These are phyloP conservation scores for Volucella inflata DNA, from an alignment of 2,888 invertebrate genomes.

Conservation along the genomic window DNA sequence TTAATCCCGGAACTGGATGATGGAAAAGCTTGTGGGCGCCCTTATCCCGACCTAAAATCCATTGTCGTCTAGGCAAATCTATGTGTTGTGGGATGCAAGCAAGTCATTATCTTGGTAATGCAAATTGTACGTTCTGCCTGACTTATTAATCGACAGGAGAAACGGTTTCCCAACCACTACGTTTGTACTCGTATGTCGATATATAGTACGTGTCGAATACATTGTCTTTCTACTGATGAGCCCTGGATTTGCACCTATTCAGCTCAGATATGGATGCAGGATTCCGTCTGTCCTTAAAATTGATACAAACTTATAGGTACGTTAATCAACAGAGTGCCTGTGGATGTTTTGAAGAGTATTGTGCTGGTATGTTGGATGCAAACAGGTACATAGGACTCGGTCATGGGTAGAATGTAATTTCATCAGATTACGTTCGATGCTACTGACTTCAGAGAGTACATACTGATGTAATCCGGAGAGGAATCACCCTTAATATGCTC, in stretches of 20 bases:
- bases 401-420: slow-evolving; percentile 46
- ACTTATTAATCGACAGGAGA: slow-evolving; percentile 66
- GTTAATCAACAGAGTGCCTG: slow-evolving; percentile 33
- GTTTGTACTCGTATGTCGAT: slow-evolving; percentile 61
- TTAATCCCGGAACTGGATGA: not conserved
- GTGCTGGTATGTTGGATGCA: not conserved
- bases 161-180: slow-evolving; percentile 66
- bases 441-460: slow-evolving; percentile 29
- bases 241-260: slow-evolving; percentile 38
- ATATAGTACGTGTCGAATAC: slow-evolving; percentile 18
- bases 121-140: slow-evolving; percentile 64
- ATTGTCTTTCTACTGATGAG: slow-evolving; percentile 41
- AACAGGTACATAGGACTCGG: slow-evolving; percentile 27
- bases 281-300: not conserved
- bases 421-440: slow-evolving; percentile 35
- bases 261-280: slow-evolving; percentile 1
- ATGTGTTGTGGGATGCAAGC: slow-evolving; percentile 19
- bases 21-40: not conserved
- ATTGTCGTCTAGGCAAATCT: not conserved
- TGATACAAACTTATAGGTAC: not conserved
- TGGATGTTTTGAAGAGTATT: slow-evolving; percentile 2
- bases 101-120: slow-evolving; percentile 58
- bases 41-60: too few species aligned
- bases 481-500: too few species aligned
- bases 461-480: not conserved